phyloP scores from a whole-genome alignment of 1,140 invertebrate species.

The Magallana angulata region DNA sequence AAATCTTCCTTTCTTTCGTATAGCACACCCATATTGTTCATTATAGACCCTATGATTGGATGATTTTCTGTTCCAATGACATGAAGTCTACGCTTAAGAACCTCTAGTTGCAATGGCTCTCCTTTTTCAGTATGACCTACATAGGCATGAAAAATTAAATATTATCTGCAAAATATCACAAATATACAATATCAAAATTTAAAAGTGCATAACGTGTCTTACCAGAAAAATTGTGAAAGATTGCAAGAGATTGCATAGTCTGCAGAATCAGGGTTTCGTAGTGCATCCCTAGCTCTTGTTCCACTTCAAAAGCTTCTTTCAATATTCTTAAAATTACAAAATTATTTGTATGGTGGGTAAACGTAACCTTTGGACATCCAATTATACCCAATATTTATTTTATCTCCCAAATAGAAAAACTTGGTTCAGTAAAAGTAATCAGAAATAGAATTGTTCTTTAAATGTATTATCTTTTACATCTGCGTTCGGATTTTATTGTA shows the following conservation, averaged over 20 bases:
- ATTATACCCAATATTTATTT: no score
- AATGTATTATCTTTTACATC: no score
- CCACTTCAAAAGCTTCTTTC: background rate
- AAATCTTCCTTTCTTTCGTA: slow-evolving; percentile 46
- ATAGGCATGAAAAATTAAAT: no score
- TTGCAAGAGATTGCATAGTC: slow-evolving; percentile 19
- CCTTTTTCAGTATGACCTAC: slow-evolving; percentile 47
- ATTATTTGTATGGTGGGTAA: no score
- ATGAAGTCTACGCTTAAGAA: slow-evolving; percentile 38
- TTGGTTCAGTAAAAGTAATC: no score
- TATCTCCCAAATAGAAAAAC: no score
- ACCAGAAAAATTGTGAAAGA: slow-evolving; percentile 15
- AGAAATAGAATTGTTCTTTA: no score
- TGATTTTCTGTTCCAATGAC: slow-evolving; percentile 53
- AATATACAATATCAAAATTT: no score
- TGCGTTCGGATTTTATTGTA: no score
- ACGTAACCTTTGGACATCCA: no score
- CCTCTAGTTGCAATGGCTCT: slow-evolving; percentile 46
- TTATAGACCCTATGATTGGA: slow-evolving; percentile 48
- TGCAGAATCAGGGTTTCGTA: slow-evolving; percentile 18
- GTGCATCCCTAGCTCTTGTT: background rate
- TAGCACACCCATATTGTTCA: slow-evolving; percentile 56
- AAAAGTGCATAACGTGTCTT: background rate
- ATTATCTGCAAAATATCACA: no score
- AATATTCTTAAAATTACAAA: background rate